These are phyloP conservation scores for Smittia aterrima DNA, from an alignment of 2,888 invertebrate genomes.

Conservation along the genomic window DNA sequence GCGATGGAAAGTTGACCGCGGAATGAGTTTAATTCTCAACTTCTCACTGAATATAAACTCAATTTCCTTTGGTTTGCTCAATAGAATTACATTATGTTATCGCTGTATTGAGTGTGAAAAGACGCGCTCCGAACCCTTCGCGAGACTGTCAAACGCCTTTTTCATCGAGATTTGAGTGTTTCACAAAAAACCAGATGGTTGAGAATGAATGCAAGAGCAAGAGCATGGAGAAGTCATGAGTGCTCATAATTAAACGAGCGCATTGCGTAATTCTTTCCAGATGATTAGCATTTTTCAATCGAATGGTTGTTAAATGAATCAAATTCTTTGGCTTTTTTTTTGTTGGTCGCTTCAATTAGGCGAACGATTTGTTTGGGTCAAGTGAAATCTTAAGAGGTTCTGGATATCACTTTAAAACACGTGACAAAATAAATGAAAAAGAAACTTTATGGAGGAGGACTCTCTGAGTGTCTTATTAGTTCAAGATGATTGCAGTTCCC, in stretches of 20 bases:
- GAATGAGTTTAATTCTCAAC: conserved; percentile 37
- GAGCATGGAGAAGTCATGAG: background rate
- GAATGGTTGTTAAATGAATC: conserved; percentile 28
- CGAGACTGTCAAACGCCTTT: conserved; percentile 24
- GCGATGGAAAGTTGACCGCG: conserved; percentile 30
- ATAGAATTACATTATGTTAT: conserved; percentile 25
- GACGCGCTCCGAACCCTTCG: conserved; percentile 6
- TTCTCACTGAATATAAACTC: conserved; percentile 39
- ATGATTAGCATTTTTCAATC: conserved; percentile 35
- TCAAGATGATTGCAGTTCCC: too few relatives aligned
- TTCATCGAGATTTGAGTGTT: conserved; percentile 1
- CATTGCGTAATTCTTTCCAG: conserved; percentile 36
- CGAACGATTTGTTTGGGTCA: too few relatives aligned
- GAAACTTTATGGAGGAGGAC: too few relatives aligned
- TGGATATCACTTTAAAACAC: too few relatives aligned
- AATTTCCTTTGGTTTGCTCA: conserved; percentile 26
- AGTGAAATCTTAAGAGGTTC: too few relatives aligned
- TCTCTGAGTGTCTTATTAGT: too few relatives aligned
- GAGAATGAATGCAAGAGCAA: background rate
- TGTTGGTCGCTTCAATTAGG: too few relatives aligned
- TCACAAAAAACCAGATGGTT: conserved; percentile 34
- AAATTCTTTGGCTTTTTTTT: background rate
- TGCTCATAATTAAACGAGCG: background rate
- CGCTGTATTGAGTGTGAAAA: background rate
- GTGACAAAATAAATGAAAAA: too few relatives aligned